Conservation (phyloP, 2,113 vertebrate genomes). For the Calidris pugnax region DNA sequence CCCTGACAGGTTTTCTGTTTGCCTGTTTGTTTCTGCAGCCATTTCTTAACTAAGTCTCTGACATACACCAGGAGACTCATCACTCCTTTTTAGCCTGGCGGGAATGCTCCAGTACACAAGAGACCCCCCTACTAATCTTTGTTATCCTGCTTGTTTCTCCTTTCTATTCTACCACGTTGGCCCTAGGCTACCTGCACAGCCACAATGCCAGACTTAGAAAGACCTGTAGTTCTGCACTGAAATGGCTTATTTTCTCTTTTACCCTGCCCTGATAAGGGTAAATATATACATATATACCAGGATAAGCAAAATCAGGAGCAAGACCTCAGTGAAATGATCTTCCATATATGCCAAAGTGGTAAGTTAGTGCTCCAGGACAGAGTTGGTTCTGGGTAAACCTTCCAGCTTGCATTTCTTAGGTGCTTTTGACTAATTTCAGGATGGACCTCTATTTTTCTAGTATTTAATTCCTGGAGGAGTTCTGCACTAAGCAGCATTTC, state of each 20-base stretch:
- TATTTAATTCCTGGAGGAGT: neutral
- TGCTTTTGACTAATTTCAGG: neutral
- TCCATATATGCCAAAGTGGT: neutral
- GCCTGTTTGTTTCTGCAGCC: neutral
- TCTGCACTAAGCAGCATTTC: neutral
- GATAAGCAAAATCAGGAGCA: neutral
- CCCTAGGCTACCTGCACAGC: neutral
- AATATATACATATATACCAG: neutral
- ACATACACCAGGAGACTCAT: neutral
- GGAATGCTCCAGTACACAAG: neutral
- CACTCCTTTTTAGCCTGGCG: neutral
- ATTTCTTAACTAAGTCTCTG: neutral
- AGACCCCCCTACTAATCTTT: neutral
- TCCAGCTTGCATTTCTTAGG: neutral
- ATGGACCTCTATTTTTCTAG: neutral
- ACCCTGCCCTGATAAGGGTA: neutral
- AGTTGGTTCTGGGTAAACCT: fast-evolving
- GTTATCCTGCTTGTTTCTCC: neutral
- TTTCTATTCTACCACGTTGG: neutral
- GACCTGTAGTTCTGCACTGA: neutral
- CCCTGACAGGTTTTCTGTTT: neutral
- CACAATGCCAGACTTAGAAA: neutral
- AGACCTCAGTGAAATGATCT: neutral
- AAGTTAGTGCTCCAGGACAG: neutral
- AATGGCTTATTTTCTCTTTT: neutral